phyloP scores from a whole-genome alignment of 2,113 vertebrate species.

The Eurystomus gularis region DNA sequence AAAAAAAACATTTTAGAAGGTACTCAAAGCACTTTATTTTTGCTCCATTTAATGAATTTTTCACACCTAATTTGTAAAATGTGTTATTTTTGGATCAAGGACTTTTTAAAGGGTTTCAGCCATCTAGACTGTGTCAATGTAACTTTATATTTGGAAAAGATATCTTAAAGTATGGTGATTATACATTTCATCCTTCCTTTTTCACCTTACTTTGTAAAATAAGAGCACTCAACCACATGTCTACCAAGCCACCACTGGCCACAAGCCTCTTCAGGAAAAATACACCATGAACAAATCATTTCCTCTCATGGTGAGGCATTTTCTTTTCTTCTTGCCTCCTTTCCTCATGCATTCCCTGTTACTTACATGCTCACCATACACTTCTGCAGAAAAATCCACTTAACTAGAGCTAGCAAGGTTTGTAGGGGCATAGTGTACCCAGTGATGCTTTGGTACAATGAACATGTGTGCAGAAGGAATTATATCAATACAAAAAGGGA shows the following conservation, averaged over 20 bases:
- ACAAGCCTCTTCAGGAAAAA: not conserved
- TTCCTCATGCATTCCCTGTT: not conserved
- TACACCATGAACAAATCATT: not conserved
- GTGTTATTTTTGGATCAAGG: not conserved
- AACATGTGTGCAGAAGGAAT: not conserved
- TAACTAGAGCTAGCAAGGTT: not conserved
- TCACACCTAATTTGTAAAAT: not conserved
- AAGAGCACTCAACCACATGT: not conserved
- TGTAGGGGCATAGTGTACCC: not conserved
- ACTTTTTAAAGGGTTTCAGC: not conserved
- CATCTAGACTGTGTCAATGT: not conserved
- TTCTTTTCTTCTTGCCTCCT: not conserved
- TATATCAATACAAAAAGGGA: not conserved
- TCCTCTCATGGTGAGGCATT: not conserved
- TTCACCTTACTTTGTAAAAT: not conserved
- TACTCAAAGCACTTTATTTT: not conserved
- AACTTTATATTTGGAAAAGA: not conserved
- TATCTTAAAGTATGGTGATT: not conserved
- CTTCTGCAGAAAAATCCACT: not conserved
- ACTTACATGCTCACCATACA: not conserved
- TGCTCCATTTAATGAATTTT: not conserved
- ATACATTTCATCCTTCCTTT: not conserved
- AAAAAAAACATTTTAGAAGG: not conserved
- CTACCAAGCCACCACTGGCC: not conserved
- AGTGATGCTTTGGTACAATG: not conserved